Evolutionary conservation across 2,797 vertebrate species (phyloP), one percentile per base, ranked within the genome.

Genomic region (Poecile montanus): DNA sequence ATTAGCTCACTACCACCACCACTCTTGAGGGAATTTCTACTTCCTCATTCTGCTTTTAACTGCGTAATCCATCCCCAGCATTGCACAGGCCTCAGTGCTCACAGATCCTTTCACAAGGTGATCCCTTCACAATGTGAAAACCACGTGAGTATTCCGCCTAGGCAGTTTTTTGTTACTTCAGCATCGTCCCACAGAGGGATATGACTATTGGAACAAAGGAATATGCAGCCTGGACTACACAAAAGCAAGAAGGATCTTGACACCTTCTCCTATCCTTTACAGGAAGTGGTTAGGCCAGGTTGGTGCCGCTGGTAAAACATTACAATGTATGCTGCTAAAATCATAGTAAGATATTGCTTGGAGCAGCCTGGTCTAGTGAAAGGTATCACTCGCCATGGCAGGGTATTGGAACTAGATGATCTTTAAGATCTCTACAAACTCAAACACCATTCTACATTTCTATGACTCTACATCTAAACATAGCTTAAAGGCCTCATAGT

Each of bases 21-120:
- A 34, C 2, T 4, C 13, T 4, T 0, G 0, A 73, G 48, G 42
- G 34, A 40, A 57, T 50, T 66, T 51, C 29, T 60, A 26, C 48
- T 62, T 89, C 27, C 15, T 16, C 1, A 2, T 23, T 7, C 40
- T 2, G 2, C 15, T 87, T 79, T 7, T 34, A 85, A 82, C 16
- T 44, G 34, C 21, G 12, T 56, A 66, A 82, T 62, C 58, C 6
- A 68, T 29, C 9, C 9, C 40, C 29, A 70, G 25, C 13, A 51
- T 5, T 42, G 4, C 30, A 63, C 12, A 70, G 30, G 57, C 44
- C 66, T 62, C 1, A 2, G 2, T 12, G 25, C 22, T 42, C 9
- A 5, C 9, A 62, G 30, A 63, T 61, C 8, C 47, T 82, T 82
- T 58, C 57, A 79, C 36, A 67, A 53, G 60, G 13, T 56, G 25